Percentiles rank a stretch among this genome's conserved stretches.
Conservation (phyloP, 64 coral and sea anemone genomes). For the Catalaphyllia jardinei region DNA sequence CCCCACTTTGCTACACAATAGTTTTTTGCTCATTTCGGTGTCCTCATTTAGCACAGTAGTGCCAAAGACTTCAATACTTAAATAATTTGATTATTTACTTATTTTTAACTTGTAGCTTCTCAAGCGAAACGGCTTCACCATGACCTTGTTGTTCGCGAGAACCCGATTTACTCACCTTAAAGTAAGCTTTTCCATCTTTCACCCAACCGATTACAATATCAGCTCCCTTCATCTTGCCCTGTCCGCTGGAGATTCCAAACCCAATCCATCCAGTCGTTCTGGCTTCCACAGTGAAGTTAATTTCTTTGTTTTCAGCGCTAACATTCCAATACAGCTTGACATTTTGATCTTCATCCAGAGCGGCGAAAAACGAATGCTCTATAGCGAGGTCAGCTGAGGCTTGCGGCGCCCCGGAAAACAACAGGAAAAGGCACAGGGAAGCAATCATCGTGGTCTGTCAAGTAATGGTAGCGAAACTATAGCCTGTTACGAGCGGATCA, state of each 20-base stretch:
- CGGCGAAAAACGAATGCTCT: conserved; percentile 24
- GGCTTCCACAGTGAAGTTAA: conserved; percentile 53
- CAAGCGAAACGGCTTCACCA: no score
- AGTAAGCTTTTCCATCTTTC: conserved; percentile 11
- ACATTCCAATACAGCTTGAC: conserved; percentile 44
- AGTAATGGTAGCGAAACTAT: not conserved
- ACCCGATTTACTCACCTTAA: conserved; percentile 5
- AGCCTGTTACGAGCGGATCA: not conserved
- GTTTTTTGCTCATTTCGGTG: no score
- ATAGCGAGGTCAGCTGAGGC: not conserved
- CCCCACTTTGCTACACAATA: no score
- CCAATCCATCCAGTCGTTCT: conserved; percentile 56
- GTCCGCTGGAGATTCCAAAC: conserved; percentile 28
- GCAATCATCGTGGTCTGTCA: not conserved
- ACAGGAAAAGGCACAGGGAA: not conserved
- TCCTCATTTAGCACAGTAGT: no score
- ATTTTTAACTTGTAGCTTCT: no score
- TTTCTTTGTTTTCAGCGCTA: not conserved
- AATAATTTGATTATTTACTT: no score
- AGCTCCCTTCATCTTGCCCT: conserved; percentile 44
- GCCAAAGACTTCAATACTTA: no score
- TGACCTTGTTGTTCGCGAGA: no score
- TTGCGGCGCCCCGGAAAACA: not conserved
- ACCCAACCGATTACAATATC: conserved; percentile 63
- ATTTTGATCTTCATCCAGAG: conserved; percentile 37